phyloP scores from a whole-genome alignment of 1,140 invertebrate genomes.

The Bombus sylvicola region DNA sequence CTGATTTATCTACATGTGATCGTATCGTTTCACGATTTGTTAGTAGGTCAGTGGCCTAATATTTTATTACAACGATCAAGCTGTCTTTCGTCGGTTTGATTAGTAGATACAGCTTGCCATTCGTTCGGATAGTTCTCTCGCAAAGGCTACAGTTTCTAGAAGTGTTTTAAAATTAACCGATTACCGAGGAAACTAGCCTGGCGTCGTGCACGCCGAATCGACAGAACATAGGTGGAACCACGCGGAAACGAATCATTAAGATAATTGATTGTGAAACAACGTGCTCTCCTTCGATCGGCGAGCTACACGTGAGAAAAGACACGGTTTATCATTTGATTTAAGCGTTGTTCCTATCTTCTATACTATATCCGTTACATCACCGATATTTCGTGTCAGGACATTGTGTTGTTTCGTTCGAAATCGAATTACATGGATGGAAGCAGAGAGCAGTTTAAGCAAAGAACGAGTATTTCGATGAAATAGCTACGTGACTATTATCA shows the following conservation, averaged over 20 bases:
- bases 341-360: neutral
- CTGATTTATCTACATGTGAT: neutral
- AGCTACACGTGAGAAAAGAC: neutral
- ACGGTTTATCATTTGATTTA: neutral
- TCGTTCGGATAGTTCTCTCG: neutral
- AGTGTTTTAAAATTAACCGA: slow-evolving; percentile 22
- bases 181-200: slow-evolving; percentile 17
- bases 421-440: neutral
- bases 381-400: neutral
- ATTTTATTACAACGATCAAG: neutral
- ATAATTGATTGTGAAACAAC: slow-evolving; percentile 37
- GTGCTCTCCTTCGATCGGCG: neutral
- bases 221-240: slow-evolving; percentile 14
- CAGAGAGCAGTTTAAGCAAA: too few species aligned
- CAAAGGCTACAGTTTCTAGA: slow-evolving; percentile 4
- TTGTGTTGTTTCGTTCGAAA: neutral
- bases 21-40: neutral
- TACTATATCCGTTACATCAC: neutral
- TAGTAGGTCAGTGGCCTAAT: too few species aligned
- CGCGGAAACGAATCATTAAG: slow-evolving; percentile 43
- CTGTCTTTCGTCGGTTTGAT: neutral
- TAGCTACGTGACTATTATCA: slow-evolving; percentile 45
- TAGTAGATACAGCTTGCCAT: neutral
- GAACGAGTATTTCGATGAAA: neutral
- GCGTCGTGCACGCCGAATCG: neutral